phyloP scores from a whole-genome alignment of 2,797 vertebrate genomes.

The Notoglanidium macrostoma region DNA sequence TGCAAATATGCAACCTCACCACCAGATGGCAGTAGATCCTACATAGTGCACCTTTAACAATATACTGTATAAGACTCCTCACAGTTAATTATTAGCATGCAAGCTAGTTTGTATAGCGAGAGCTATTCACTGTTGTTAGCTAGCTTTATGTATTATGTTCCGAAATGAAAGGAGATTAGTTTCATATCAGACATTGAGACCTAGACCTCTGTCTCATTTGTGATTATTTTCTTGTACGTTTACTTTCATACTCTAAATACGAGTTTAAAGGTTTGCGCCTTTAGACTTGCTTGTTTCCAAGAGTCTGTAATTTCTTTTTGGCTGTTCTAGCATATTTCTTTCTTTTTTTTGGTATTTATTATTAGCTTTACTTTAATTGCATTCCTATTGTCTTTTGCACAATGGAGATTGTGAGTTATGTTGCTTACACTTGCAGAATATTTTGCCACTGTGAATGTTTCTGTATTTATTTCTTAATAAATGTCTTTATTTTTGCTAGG shows the following conservation, averaged over 20 bases:
- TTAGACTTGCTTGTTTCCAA: too few relatives aligned
- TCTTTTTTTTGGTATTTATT: not conserved
- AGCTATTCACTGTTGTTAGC: not conserved
- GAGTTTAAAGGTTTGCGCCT: not conserved
- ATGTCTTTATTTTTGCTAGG: not conserved
- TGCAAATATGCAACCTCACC: too few relatives aligned
- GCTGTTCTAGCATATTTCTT: not conserved
- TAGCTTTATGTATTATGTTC: not conserved
- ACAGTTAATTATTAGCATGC: too few relatives aligned
- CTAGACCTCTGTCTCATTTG: not conserved
- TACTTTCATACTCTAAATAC: not conserved
- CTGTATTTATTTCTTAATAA: not conserved
- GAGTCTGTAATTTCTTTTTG: not conserved
- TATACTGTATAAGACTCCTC: too few relatives aligned
- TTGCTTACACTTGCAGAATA: not conserved
- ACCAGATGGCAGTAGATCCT: too few relatives aligned
- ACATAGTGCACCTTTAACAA: too few relatives aligned
- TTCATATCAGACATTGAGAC: not conserved
- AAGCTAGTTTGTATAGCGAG: not conserved
- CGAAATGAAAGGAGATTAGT: not conserved
- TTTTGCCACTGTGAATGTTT: not conserved
- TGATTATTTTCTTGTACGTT: not conserved
- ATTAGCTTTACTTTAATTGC: not conserved
- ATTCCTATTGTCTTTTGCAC: not conserved
- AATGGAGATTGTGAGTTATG: not conserved